These are phyloP conservation scores for Antennarius striatus DNA, from an alignment of 2,113 vertebrate genomes.

Conservation along the genomic window DNA sequence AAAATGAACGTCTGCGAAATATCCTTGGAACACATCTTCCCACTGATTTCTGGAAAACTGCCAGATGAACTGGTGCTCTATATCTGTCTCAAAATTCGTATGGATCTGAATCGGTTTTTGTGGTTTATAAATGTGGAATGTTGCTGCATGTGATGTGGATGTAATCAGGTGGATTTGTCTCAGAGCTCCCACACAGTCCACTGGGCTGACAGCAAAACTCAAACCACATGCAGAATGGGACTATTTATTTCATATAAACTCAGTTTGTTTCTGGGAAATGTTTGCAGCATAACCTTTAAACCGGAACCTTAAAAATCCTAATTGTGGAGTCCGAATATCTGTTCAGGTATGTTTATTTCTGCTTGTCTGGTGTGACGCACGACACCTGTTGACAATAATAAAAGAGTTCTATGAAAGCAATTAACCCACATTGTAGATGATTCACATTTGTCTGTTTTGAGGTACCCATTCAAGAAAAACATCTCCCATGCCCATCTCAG, in stretches of 20 bases:
- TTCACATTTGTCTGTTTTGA: slow-evolving; percentile 10
- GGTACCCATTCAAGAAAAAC: slow-evolving; percentile 32
- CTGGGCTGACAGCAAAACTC: slow-evolving; percentile 5
- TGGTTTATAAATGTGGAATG: slow-evolving; percentile 22
- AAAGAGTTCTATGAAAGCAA: neutral
- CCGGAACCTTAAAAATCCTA: slow-evolving; percentile 32
- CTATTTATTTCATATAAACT: slow-evolving; percentile 18
- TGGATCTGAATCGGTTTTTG: no score
- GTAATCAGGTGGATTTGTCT: slow-evolving; percentile 7
- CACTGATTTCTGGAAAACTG: slow-evolving; percentile 8
- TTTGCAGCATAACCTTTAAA: slow-evolving; percentile 32
- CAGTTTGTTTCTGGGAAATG: slow-evolving; percentile 11
- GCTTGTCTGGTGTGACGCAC: slow-evolving; percentile 30
- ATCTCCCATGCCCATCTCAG: slow-evolving; percentile 5
- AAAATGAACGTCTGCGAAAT: slow-evolving; percentile 5
- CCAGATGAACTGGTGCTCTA: slow-evolving; percentile 13
- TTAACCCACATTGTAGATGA: slow-evolving; percentile 16
- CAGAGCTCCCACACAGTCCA: no score
- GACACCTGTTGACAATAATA: slow-evolving; percentile 53
- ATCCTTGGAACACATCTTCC: slow-evolving; percentile 6
- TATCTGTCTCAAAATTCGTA: slow-evolving; percentile 18
- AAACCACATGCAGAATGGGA: slow-evolving; percentile 29
- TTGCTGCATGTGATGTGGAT: slow-evolving; percentile 16
- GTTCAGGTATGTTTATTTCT: slow-evolving; percentile 13
- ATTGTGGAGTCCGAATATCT: slow-evolving; percentile 21